Evolutionary conservation across 2,113 vertebrate genomes (phyloP).

Genomic region (Myiozetetes cayanensis): DNA sequence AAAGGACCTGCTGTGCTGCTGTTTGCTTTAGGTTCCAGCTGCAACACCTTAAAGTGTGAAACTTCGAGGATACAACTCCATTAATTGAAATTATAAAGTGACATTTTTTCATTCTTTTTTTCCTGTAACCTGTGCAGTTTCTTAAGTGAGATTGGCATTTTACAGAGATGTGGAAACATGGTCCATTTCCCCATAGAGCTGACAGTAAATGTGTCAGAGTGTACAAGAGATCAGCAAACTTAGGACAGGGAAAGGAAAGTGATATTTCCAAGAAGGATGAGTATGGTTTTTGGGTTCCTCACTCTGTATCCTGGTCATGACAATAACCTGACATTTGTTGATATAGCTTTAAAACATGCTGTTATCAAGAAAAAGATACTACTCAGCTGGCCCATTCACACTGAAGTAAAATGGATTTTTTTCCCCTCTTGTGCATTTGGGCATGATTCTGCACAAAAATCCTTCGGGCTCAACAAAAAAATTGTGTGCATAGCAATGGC

Average conservation of each 20-base stretch:
- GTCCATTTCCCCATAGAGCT: not conserved
- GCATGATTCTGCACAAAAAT: not conserved
- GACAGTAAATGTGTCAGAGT: not conserved
- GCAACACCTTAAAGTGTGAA: not conserved
- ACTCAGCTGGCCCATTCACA: not conserved
- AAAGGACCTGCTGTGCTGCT: not conserved
- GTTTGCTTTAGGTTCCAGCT: not conserved
- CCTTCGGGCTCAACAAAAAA: not conserved
- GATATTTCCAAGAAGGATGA: not conserved
- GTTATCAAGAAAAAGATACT: not conserved
- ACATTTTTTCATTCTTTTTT: not conserved
- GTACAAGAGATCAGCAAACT: not conserved
- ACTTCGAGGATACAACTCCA: not conserved
- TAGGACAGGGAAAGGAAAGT: not conserved
- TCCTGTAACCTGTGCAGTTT: not conserved
- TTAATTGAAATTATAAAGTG: not conserved
- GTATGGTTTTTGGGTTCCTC: not conserved
- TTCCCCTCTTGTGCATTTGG: not conserved
- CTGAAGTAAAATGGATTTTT: not conserved
- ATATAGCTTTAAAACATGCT: not conserved
- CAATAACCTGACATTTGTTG: not conserved
- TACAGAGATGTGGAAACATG: rapidly evolving
- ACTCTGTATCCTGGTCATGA: not conserved
- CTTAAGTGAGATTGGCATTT: not conserved
- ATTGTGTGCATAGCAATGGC: not conserved